A percentile compares a stretch with the other conserved stretches of the same genome.
These are phyloP conservation scores for Lottia gigantea DNA, from an alignment of 2,888 invertebrate species.

Conservation along the genomic window DNA sequence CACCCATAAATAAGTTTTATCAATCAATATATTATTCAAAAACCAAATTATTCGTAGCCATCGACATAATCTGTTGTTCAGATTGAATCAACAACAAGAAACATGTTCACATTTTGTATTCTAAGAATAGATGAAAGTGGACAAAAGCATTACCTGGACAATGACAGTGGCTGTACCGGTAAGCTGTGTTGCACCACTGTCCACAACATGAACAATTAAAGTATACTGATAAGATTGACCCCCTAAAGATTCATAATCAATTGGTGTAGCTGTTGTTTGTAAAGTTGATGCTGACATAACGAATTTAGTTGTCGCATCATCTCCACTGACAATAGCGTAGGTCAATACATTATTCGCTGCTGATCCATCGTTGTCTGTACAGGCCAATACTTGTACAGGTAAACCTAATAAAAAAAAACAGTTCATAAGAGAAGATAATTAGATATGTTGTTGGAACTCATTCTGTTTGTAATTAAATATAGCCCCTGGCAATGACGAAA, in stretches of 20 bases:
- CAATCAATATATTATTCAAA: too few species aligned
- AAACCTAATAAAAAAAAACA: constrained; percentile 21
- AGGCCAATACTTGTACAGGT: constrained; percentile 35
- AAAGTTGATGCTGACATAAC: constrained; percentile 22
- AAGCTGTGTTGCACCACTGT: constrained; percentile 3
- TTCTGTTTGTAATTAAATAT: too few species aligned
- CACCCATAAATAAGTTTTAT: too few species aligned
- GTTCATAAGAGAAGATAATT: background rate
- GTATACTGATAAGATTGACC: background rate
- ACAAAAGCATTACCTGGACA: background rate
- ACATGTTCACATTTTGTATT: too few species aligned
- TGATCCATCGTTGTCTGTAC: constrained; percentile 41
- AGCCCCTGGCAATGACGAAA: too few species aligned
- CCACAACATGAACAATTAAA: constrained; percentile 17
- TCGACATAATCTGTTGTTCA: too few species aligned
- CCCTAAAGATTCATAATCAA: constrained; percentile 41
- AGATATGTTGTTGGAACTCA: background rate
- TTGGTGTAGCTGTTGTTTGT: constrained; percentile 31
- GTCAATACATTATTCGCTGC: constrained; percentile 27
- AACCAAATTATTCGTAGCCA: too few species aligned
- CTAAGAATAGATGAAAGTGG: too few species aligned
- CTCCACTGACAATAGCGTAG: constrained; percentile 33
- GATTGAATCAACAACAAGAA: too few species aligned
- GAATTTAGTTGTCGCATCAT: constrained; percentile 35
- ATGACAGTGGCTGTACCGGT: constrained; percentile 17